Base-by-base conservation (phyloP, 2,888 invertebrate genomes). In the Campoletis raptor region DNA sequence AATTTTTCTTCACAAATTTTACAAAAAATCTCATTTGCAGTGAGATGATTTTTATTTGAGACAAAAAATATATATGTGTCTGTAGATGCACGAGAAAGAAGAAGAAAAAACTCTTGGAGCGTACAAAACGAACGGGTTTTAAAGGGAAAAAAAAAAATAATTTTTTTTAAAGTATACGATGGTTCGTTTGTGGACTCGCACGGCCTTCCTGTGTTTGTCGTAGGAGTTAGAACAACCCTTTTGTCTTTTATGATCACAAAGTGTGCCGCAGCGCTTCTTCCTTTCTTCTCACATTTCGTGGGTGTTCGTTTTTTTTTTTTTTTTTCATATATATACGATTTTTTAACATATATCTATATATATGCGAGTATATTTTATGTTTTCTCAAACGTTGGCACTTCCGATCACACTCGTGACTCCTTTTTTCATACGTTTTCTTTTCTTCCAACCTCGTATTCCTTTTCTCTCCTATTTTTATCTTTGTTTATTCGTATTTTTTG, bases 151-250 rank as follows among this genome's bases (percentile, higher is more conserved):
- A 77, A 77, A 67, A 79, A 74, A 85, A 24, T 15, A 57, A 57
- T n/a, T n/a, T n/a, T n/a, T n/a, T n/a, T n/a, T n/a, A 78, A 85
- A 40, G 76, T 64, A 82, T 73, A 76, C 77, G 67, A 66, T 73
- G 78, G 82, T 90, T 91, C 91, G 91, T 92, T 92, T 92, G 91
- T 91, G 88, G 86, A 90, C 90, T 90, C 89, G 61, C n/a, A n/a
- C n/a, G 12, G 89, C 87, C 85, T 86, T 90, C 85, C 89, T 85
- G 77, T 92, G 91, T 93, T 93, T 93, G 92, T 90, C 91, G 88
- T 92, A 90, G 85, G 90, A 91, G 92, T 93, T 92, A 92, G 90
- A 90, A 90, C 90, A 86, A 88, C 89, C 89, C 86, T 85, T 86
- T 87, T 73, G 85, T 83, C 84, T 81, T 64, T 79, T 57, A 81